phyloP scores from a whole-genome alignment of 2,113 vertebrate genomes.

The Coreoperca whiteheadi region DNA sequence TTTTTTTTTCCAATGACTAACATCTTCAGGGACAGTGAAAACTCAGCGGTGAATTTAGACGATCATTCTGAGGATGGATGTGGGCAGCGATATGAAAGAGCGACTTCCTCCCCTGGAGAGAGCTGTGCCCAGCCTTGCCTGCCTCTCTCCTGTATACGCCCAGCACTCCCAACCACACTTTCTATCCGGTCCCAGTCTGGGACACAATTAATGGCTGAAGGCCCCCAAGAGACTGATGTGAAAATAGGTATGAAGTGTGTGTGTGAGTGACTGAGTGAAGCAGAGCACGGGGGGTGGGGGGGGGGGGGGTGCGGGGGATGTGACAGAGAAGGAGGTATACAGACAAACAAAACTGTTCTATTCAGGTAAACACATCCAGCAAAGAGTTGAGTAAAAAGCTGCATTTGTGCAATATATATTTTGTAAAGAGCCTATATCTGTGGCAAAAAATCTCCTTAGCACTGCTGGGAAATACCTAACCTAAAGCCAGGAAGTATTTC shows the following conservation, averaged over 20 bases:
- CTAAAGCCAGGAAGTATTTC: slow-evolving; percentile 56
- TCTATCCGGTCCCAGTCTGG: slow-evolving; percentile 68
- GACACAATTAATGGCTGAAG: slow-evolving; percentile 76
- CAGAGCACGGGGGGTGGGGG: too few species aligned
- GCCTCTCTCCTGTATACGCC: slow-evolving; percentile 53
- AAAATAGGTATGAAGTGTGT: slow-evolving; percentile 68
- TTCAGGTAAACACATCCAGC: slow-evolving; percentile 17
- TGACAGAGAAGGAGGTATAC: slow-evolving; percentile 17
- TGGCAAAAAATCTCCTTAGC: slow-evolving; percentile 46
- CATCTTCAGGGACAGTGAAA: slow-evolving; percentile 62
- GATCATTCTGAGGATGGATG: slow-evolving; percentile 70
- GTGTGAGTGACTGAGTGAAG: slow-evolving; percentile 55
- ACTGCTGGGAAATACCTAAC: slow-evolving; percentile 56
- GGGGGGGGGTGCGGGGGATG: too few species aligned
- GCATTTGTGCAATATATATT: slow-evolving; percentile 39
- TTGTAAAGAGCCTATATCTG: slow-evolving; percentile 12
- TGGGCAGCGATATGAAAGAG: slow-evolving; percentile 75
- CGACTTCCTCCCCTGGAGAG: slow-evolving; percentile 67
- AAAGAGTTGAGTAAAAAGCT: slow-evolving; percentile 26
- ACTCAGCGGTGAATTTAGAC: slow-evolving; percentile 39
- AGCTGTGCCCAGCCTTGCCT: slow-evolving; percentile 77
- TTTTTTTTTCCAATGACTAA: slow-evolving; percentile 70
- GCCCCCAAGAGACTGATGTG: slow-evolving; percentile 65
- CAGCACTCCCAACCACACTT: slow-evolving; percentile 46
- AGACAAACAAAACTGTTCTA: slow-evolving; percentile 22